These are phyloP conservation scores for Augochlora pura DNA, from an alignment of 1,140 invertebrate genomes.

Conservation along the genomic window DNA sequence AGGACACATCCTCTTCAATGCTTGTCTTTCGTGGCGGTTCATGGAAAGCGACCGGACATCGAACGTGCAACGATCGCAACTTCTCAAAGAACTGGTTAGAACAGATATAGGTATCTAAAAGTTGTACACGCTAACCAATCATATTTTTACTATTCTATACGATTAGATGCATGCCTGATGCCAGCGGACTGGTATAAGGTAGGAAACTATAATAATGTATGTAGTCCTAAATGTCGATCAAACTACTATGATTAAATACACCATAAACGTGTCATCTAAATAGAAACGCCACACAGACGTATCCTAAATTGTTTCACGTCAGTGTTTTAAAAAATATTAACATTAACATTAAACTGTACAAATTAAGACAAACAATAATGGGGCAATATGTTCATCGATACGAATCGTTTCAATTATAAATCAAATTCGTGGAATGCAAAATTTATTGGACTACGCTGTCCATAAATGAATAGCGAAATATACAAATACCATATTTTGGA, in stretches of 20 bases:
- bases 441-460: no score
- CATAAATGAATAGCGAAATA: no score
- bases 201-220: no score
- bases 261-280: not conserved
- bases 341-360: no score
- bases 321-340: not conserved
- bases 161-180: not conserved
- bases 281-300: not conserved
- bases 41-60: conserved; percentile 29
- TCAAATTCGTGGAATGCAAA: no score
- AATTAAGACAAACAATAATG: no score
- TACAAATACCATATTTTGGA: no score
- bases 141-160: conserved; percentile 20
- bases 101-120: conserved; percentile 29
- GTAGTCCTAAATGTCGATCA: not conserved
- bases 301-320: not conserved
- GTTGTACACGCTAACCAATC: not conserved
- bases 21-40: conserved; percentile 37
- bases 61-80: conserved; percentile 38
- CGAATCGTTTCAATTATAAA: no score
- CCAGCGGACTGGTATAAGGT: not conserved
- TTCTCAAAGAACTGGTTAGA: conserved; percentile 44
- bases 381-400: no score
- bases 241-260: no score
- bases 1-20: conserved; percentile 36